phyloP scores from a whole-genome alignment of 2,888 invertebrate species.

The Harmothoe impar region DNA sequence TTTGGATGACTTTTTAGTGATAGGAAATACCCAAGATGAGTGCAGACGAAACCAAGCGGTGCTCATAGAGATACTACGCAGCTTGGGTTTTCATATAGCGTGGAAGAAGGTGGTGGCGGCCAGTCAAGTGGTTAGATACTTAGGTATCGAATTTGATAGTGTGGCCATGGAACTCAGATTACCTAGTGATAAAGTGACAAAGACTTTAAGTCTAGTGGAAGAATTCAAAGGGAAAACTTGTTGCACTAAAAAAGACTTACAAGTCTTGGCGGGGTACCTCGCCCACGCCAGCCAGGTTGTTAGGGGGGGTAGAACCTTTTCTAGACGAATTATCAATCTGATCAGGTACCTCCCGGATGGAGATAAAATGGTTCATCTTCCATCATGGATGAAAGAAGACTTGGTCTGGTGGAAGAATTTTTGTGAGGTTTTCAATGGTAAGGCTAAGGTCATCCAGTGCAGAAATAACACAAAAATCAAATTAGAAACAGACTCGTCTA shows the following conservation, averaged over 20 bases:
- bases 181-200: not conserved
- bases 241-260: not conserved
- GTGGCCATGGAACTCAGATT: not conserved
- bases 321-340: not conserved
- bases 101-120: not conserved
- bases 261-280: not conserved
- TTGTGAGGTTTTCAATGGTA: not conserved
- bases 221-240: not conserved
- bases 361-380: not conserved
- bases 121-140: not conserved
- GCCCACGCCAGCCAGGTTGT: not conserved
- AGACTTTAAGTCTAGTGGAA: not conserved
- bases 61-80: not conserved
- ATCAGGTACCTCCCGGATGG: not conserved
- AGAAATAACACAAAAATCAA: no score
- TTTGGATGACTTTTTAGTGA: not conserved
- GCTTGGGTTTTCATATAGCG: not conserved
- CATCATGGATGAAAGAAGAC: not conserved
- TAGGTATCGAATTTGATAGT: not conserved
- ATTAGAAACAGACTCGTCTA: not conserved
- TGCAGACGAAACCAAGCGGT: not conserved
- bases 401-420: not conserved
- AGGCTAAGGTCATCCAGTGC: not conserved
- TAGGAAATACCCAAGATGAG: not conserved
- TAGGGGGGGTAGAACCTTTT: not conserved